Conservation (phyloP, 2,888 invertebrate genomes). For the Colletes collaris region DNA sequence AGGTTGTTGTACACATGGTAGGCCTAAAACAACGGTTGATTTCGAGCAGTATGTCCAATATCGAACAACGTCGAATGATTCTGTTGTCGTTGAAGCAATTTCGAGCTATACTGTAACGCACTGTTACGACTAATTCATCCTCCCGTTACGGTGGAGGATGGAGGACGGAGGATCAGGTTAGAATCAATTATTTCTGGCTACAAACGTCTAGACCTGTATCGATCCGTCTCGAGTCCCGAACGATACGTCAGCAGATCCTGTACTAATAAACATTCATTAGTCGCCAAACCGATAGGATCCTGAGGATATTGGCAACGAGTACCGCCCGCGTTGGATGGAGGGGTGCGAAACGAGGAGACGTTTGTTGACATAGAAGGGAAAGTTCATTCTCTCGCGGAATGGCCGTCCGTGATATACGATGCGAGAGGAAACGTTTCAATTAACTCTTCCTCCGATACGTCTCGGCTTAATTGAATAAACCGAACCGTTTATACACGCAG, state of each 20-base stretch:
- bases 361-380: slow-evolving; percentile 54
- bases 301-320: slow-evolving; percentile 62
- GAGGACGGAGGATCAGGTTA: slow-evolving; percentile 41
- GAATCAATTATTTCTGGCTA: slow-evolving; percentile 63
- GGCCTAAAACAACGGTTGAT: too few species aligned
- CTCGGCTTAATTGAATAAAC: slow-evolving; percentile 1
- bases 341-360: slow-evolving; percentile 35
- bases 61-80: too few species aligned
- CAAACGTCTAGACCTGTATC: slow-evolving; percentile 65
- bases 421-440: slow-evolving; percentile 49
- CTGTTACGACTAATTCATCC: slow-evolving; percentile 38
- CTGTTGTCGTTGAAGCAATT: too few species aligned
- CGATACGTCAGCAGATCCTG: slow-evolving; percentile 66
- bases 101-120: background rate
- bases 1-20: too few species aligned
- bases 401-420: slow-evolving; percentile 39
- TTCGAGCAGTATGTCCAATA: too few species aligned
- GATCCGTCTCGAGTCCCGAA: slow-evolving; percentile 56
- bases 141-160: slow-evolving; percentile 1
- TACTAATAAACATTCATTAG: slow-evolving; percentile 75
- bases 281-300: slow-evolving; percentile 64
- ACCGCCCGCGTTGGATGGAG: slow-evolving; percentile 14
- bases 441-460: slow-evolving; percentile 26
- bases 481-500: background rate
- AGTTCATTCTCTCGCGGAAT: slow-evolving; percentile 49